Evolutionary conservation across 2,797 vertebrate species (phyloP).

Genomic region (Sebastes matsubarae): DNA sequence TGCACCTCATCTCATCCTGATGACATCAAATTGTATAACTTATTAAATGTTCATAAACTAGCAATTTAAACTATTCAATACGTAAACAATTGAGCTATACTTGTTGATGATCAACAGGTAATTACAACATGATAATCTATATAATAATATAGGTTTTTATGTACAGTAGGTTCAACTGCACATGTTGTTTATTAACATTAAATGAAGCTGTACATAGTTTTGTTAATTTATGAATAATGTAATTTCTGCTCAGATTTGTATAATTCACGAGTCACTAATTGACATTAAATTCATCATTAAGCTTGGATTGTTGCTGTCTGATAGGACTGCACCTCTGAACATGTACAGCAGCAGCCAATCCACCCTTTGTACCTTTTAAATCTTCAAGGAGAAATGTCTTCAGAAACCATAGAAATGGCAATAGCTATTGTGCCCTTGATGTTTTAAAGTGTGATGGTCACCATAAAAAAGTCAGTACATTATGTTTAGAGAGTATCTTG

Average conservation of each 20-base stretch:
- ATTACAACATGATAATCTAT: not conserved
- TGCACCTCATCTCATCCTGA: not conserved
- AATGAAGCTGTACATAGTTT: not conserved
- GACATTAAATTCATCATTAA: not conserved
- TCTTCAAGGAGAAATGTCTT: constrained; percentile 34
- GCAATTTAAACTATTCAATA: not conserved
- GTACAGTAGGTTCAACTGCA: not conserved
- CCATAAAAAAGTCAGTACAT: constrained; percentile 30
- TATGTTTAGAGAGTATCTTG: constrained; percentile 1
- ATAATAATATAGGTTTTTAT: not conserved
- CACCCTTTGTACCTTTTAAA: constrained; percentile 19
- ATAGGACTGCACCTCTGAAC: constrained; percentile 41
- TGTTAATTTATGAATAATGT: not conserved
- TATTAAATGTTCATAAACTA: not conserved
- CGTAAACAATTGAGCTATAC: not conserved
- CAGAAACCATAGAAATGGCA: constrained; percentile 52
- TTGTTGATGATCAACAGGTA: not conserved
- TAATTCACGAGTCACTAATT: not conserved
- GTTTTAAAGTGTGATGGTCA: not conserved
- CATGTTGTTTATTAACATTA: not conserved
- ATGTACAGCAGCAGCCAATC: not conserved
- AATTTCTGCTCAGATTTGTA: not conserved
- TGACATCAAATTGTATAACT: not conserved
- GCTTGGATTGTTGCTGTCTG: not conserved
- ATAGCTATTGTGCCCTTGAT: constrained; percentile 51